Evolutionary conservation across 2,797 vertebrate species (phyloP), one percentile per base, ranked within the genome.

Genomic region (Acipenser transmontanus): DNA sequence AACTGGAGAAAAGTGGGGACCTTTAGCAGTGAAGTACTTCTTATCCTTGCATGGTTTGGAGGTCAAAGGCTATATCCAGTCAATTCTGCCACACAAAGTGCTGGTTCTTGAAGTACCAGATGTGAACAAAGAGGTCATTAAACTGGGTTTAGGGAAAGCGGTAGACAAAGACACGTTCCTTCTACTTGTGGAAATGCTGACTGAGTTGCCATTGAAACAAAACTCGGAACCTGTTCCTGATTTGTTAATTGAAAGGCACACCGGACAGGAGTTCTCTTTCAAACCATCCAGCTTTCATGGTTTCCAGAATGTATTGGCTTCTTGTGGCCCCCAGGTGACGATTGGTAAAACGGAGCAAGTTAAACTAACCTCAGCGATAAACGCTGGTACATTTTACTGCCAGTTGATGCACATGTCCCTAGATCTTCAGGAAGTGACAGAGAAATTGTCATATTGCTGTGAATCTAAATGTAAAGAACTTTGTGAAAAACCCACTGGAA

Each of bases 151-250:
- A 68, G 95, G 91, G 66, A 95, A 87, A 79, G 77, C 84, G 73
- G 71, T 93, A 64, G 94, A 98, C 81, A 86, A 81, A 9, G 83
- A 89, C 72, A 94, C 94, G 0, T 98, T 98, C 84, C 74, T 86
- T 71, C 75, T 97, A 54, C 73, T 98, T 82, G 85, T 95, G 67
- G 85, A 93, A 79, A 84, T 88, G 73, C 78, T 93, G 70, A 83
- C 85, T 74, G 87, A 82, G 7, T 76, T 85, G 49, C 84, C 90
- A 0, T 69, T 85, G 10, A 85, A 84, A 71, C 84, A 78, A 51
- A 80, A 82, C 61, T 74, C 64, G 17, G 78, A 88, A 69, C 81
- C 82, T 70, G 78, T 88, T 70, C 87, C 89, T 2, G 85, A 92
- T 61, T 76, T 92, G 14, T 76, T 92, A n/a, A 82, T 86, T 49